A percentile compares a stretch with the other conserved stretches of the same genome.
Conservation (phyloP, 2,888 invertebrate species). For the Epinotia ramella region DNA sequence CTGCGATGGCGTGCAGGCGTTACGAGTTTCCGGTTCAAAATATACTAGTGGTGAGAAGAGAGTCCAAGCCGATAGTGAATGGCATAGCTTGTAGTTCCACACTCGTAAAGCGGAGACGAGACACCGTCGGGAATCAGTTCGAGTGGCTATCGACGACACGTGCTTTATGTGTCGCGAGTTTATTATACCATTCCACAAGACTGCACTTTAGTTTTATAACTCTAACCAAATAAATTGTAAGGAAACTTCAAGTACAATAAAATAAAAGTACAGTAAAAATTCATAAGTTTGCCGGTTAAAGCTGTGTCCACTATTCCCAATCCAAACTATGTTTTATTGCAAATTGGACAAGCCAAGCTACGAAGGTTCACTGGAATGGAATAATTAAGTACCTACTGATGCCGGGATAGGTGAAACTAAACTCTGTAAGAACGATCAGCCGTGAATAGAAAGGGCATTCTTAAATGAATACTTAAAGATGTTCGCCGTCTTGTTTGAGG, state of each 20-base stretch:
- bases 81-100: neutral
- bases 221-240: constrained; percentile 18
- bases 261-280: constrained; percentile 1
- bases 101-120: constrained; percentile 1
- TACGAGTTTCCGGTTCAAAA: neutral
- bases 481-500: neutral
- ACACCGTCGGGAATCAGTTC: constrained; percentile 15
- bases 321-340: too few relatives aligned
- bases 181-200: neutral
- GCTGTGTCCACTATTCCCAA: too few relatives aligned
- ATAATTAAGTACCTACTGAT: neutral
- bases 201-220: neutral
- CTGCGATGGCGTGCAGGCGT: neutral
- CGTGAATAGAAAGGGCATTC: neutral
- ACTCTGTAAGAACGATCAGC: neutral
- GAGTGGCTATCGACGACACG: constrained; percentile 7
- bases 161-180: neutral
- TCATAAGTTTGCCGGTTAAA: neutral
- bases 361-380: neutral
- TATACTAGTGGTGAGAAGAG: neutral
- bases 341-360: neutral
- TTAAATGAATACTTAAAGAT: neutral
- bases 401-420: neutral
- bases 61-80: neutral
- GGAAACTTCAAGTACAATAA: constrained; percentile 2